Percentiles rank a stretch among this genome's conserved stretches.
Evolutionary conservation across 2,888 invertebrate species (phyloP).

Genomic region (Synanthedon tipuliformis): DNA sequence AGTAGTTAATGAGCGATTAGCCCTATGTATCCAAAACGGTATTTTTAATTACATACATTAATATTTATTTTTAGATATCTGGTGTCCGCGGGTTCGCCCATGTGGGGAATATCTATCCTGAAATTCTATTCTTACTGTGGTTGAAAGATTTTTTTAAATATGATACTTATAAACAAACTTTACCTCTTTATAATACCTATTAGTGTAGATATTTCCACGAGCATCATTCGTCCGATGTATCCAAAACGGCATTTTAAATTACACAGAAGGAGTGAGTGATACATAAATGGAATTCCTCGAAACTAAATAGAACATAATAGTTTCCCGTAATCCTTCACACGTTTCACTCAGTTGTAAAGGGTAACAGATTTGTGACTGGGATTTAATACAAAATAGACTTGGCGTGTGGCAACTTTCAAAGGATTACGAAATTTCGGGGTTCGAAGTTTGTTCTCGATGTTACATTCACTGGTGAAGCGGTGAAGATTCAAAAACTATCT

Average conservation of each 20-base stretch:
- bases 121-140: too few relatives aligned
- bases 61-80: too few relatives aligned
- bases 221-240: constrained; percentile 6
- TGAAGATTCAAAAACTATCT: neutral
- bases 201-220: neutral
- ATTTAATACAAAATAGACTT: constrained; percentile 31
- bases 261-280: constrained; percentile 13
- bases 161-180: too few relatives aligned
- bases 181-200: too few relatives aligned
- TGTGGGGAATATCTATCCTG: too few relatives aligned
- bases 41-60: constrained; percentile 22
- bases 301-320: constrained; percentile 27
- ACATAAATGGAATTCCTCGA: constrained; percentile 5
- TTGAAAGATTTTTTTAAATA: too few relatives aligned
- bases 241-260: constrained; percentile 19
- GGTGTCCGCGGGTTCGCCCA: too few relatives aligned
- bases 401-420: constrained; percentile 19
- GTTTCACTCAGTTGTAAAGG: constrained; percentile 27
- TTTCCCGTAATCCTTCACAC: constrained; percentile 46
- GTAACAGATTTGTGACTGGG: constrained; percentile 36
- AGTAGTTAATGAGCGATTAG: too few relatives aligned
- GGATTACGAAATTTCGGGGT: constrained; percentile 16
- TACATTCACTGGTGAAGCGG: neutral
- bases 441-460: constrained; percentile 1
- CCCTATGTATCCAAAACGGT: constrained; percentile 13